Base-by-base conservation (phyloP, 2,888 invertebrate genomes). In the Hermodice carunculata region DNA sequence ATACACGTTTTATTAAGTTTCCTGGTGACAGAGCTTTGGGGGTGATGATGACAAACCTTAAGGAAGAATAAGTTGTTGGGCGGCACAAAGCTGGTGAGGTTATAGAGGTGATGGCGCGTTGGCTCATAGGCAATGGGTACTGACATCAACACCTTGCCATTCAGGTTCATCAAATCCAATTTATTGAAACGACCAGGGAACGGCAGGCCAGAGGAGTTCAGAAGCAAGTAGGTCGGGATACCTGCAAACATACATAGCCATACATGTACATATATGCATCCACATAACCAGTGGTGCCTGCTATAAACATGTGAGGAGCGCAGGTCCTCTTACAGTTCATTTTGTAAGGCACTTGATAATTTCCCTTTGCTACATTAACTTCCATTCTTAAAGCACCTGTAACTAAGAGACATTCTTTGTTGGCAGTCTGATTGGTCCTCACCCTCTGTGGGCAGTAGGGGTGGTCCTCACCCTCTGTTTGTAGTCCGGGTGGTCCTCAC, bases 31-130 rank as follows among this genome's bases (percentile, higher is more conserved):
- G 37, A 14, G 8, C 8, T 14, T 37, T 37, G 11, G 8, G 37
- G 14, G 14, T 8, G 8, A 14, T 8, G 14, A 11, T 14, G 1
- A 85, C 88, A 87, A 76, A 91, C 91, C 82, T 89, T 89, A 46
- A 92, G 87, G 81, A 91, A 91, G 83, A 92, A 92, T 74, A 90
- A 89, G 3, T 89, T 89, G 28, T 89, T 87, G 0, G 92, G 92
- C 1, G 92, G 91, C 49, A 89, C 79, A 73, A 92, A 91, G 0
- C 89, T 88, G 1, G 89, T 87, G 0, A 90, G 89, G 40, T 87
- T 81, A 79, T 90, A 92, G 53, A 88, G 75, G 48, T 77, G 76
- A 0, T 82, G 74, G 4, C 74, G 72, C 1, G 68, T 40, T 1
- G 78, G 67, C 60, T 85, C 79, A 32, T 78, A 77, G 2, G 48